Conservation (phyloP, 2,888 invertebrate genomes). For the Pollenia angustigena region DNA sequence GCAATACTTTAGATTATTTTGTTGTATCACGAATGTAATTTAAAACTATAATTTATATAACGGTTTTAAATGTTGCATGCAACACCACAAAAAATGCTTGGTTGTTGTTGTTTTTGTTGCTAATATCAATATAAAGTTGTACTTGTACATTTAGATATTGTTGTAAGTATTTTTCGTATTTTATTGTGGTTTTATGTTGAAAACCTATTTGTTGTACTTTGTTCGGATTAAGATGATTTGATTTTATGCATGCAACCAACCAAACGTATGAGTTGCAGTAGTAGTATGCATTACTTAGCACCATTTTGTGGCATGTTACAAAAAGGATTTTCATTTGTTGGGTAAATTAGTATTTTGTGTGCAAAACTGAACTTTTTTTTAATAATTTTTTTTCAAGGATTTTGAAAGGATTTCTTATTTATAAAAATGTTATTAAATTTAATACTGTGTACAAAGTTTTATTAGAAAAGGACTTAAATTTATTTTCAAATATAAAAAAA, state of each 20-base stretch:
- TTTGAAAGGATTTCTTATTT: background rate
- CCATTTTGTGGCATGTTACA: constrained; percentile 60
- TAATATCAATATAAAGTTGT: background rate
- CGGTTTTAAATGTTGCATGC: constrained; percentile 67
- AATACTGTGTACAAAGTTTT: background rate
- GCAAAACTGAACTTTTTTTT: constrained; percentile 3
- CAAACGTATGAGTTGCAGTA: background rate
- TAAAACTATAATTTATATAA: constrained; percentile 66
- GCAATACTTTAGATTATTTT: constrained; percentile 59
- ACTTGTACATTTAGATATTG: constrained; percentile 13
- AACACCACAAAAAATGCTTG: constrained; percentile 36
- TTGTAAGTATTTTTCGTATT: background rate
- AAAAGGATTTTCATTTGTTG: constrained; percentile 57
- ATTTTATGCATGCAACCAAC: constrained; percentile 46
- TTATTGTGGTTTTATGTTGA: constrained; percentile 45
- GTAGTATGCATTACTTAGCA: background rate
- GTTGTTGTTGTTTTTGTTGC: background rate
- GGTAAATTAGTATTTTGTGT: constrained; percentile 52
- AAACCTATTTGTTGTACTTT: constrained; percentile 61
- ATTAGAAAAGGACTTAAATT: background rate
- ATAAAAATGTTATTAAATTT: too few species aligned
- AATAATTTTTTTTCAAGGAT: background rate
- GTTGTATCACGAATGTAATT: constrained; percentile 70
- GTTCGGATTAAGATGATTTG: constrained; percentile 53
- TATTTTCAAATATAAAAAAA: background rate